Conservation (phyloP, 2,888 invertebrate species). For the Nymphalis c-album region DNA sequence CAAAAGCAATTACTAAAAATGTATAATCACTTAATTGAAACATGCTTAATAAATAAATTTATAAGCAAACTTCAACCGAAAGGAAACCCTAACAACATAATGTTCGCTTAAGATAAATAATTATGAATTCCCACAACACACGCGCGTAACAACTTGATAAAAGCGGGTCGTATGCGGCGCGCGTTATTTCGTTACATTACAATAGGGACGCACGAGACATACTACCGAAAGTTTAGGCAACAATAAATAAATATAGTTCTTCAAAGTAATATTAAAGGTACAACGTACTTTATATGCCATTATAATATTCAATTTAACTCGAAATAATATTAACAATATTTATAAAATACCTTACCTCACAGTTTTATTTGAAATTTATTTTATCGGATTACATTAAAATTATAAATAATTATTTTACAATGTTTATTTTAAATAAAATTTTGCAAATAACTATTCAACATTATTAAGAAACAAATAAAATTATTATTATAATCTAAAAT, state of each 20-base stretch:
- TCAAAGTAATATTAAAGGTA: not conserved
- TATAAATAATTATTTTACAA: too few species aligned
- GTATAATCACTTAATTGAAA: not conserved
- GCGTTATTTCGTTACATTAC: constrained; percentile 64
- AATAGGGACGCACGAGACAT: constrained; percentile 46
- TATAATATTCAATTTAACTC: not conserved
- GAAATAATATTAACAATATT: not conserved
- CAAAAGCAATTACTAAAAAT: not conserved
- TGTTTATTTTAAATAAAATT: too few species aligned
- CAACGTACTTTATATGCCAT: not conserved
- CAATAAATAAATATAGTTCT: constrained; percentile 6
- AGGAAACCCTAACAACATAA: constrained; percentile 50
- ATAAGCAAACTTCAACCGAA: constrained; percentile 9
- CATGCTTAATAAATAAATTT: not conserved
- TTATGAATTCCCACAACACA: constrained; percentile 62
- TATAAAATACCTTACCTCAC: too few species aligned
- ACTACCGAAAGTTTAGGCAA: constrained; percentile 32
- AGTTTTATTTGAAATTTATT: too few species aligned
- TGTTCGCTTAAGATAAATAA: constrained; percentile 55
- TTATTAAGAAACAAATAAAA: too few species aligned
- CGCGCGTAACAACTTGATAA: constrained; percentile 58
- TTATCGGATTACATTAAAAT: too few species aligned
- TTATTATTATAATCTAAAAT: too few species aligned
- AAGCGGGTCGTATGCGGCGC: constrained; percentile 64
- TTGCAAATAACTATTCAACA: too few species aligned